Conservation (phyloP, 2,888 invertebrate species). For the Antitype chi region DNA sequence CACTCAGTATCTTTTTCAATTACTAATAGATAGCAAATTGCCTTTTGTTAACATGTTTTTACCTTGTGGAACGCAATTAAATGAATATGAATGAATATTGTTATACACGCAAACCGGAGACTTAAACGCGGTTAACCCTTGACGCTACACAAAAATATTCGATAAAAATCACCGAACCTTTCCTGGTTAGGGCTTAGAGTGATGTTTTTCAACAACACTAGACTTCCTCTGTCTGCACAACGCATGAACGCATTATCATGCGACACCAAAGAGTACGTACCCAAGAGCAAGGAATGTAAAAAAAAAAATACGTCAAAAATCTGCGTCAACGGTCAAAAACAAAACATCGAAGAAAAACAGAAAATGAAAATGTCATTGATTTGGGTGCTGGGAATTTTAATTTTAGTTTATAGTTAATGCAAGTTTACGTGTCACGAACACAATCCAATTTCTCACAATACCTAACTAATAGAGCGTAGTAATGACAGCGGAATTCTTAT, state of each 20-base stretch:
- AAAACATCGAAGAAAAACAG: slow-evolving; percentile 22
- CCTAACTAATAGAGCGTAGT: neutral
- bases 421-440: slow-evolving; percentile 23
- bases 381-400: neutral
- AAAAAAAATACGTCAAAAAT: slow-evolving; percentile 14
- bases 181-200: too few relatives aligned
- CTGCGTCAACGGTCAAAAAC: slow-evolving; percentile 10
- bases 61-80: too few relatives aligned
- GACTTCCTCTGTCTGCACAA: neutral
- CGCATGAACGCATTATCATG: neutral
- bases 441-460: slow-evolving; percentile 5
- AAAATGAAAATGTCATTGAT: slow-evolving; percentile 43
- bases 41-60: too few relatives aligned
- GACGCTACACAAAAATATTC: neutral
- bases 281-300: neutral
- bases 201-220: neutral
- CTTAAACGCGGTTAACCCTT: neutral
- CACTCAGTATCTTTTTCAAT: neutral
- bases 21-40: neutral
- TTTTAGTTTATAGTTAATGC: slow-evolving; percentile 9
- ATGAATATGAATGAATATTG: too few relatives aligned
- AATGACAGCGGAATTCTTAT: slow-evolving; percentile 22
- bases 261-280: too few relatives aligned
- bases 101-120: neutral
- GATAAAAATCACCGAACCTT: neutral